These are phyloP conservation scores for Pseudomyrmex gracilis DNA, from an alignment of 1,140 invertebrate species.

Conservation along the genomic window DNA sequence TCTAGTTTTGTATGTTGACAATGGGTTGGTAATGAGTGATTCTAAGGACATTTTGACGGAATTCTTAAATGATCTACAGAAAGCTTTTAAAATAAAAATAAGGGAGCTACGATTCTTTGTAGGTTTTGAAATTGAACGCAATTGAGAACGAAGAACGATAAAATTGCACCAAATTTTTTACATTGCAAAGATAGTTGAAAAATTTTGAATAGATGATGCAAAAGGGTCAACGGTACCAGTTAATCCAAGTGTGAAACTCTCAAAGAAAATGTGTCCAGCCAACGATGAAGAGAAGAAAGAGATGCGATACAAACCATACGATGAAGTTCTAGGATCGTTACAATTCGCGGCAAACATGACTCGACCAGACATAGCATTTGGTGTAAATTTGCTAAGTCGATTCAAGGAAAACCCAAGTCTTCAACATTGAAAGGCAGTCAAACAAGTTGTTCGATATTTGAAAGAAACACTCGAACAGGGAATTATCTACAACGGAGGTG, in stretches of 20 bases:
- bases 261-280: not conserved
- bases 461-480: not conserved
- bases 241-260: not conserved
- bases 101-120: not conserved
- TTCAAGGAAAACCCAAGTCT: not conserved
- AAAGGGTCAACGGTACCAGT: not conserved
- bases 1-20: conserved; percentile 25
- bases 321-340: not conserved
- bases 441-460: not conserved
- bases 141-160: not conserved
- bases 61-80: conserved; percentile 66
- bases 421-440: conserved; percentile 11
- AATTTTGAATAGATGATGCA: not conserved
- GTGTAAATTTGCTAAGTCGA: conserved; percentile 8
- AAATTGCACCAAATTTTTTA: not conserved
- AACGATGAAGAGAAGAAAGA: no score
- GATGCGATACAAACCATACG: not conserved
- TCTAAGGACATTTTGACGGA: conserved; percentile 71
- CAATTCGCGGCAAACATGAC: conserved; percentile 10
- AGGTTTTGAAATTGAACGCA: not conserved
- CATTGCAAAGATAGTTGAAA: not conserved
- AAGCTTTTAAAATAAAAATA: not conserved
- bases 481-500: not conserved
- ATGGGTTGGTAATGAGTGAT: conserved; percentile 67
- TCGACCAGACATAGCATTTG: not conserved